Percentiles rank a stretch among this genome's conserved stretches.
Evolutionary conservation across 1,140 invertebrate species (phyloP).

Genomic region (Mylabris phalerata): DNA sequence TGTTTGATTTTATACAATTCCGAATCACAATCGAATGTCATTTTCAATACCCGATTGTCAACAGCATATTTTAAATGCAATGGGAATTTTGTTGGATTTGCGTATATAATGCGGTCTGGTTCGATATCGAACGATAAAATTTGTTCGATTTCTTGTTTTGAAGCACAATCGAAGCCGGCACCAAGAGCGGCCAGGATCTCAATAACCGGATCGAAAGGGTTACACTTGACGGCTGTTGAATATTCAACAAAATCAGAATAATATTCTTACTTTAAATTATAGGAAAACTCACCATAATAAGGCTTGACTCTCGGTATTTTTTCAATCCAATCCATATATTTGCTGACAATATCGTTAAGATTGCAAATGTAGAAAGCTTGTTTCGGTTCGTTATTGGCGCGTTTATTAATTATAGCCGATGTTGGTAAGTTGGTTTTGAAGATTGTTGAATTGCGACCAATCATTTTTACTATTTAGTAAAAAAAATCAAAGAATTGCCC

Average conservation of each 20-base stretch:
- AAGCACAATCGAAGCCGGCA: constrained; percentile 92
- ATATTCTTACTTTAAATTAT: too few relatives aligned
- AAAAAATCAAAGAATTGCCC: too few relatives aligned
- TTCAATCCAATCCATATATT: constrained; percentile 77
- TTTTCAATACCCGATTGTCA: constrained; percentile 65
- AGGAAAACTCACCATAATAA: constrained; percentile 70
- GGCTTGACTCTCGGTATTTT: constrained; percentile 84
- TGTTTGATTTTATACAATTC: constrained; percentile 90
- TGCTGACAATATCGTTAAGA: constrained; percentile 78
- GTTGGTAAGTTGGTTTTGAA: too few relatives aligned
- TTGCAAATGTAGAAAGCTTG: constrained; percentile 93
- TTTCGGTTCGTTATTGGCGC: constrained; percentile 50
- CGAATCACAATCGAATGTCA: constrained; percentile 95
- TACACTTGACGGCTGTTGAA: constrained; percentile 90
- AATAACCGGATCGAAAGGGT: constrained; percentile 77
- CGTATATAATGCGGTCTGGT: constrained; percentile 86
- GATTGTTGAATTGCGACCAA: too few relatives aligned
- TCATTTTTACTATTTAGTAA: too few relatives aligned
- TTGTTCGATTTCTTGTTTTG: constrained; percentile 85
- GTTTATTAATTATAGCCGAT: background rate
- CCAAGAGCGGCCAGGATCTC: constrained; percentile 81
- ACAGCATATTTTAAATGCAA: constrained; percentile 86
- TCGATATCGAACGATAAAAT: constrained; percentile 72
- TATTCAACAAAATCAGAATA: background rate
- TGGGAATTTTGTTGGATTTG: constrained; percentile 93